Conservation (phyloP, 2,797 vertebrate genomes). For the Cirrhinus mrigala region DNA sequence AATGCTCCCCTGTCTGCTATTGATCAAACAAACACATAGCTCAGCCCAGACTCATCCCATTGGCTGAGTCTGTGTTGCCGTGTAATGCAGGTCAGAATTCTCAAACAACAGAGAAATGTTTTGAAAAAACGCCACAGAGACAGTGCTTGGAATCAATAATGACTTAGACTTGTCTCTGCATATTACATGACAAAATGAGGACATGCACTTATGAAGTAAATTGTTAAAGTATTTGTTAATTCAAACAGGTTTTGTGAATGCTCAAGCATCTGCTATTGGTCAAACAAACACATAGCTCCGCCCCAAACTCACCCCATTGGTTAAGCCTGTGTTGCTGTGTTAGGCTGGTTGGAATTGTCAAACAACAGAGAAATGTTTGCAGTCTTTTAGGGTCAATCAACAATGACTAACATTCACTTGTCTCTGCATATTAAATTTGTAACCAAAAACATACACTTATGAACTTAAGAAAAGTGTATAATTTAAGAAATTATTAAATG, state of each 20-base stretch:
- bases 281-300: no score
- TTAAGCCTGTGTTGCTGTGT: no score
- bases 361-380: neutral
- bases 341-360: no score
- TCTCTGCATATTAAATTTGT: neutral
- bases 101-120: neutral
- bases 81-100: neutral
- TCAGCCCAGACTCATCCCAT: neutral
- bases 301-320: no score
- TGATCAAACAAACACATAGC: neutral
- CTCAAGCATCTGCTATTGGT: no score
- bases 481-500: no score
- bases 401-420: neutral
- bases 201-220: no score
- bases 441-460: neutral
- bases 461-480: no score
- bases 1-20: neutral
- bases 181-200: neutral
- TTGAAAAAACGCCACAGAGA: neutral
- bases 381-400: neutral
- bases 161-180: neutral
- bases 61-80: neutral
- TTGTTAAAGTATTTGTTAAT: no score
- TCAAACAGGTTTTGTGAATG: no score
- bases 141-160: neutral